Percentiles rank a stretch among this genome's conserved stretches.
Evolutionary conservation across 2,113 vertebrate species (phyloP).

Genomic region (Myrmecophaga tridactyla): DNA sequence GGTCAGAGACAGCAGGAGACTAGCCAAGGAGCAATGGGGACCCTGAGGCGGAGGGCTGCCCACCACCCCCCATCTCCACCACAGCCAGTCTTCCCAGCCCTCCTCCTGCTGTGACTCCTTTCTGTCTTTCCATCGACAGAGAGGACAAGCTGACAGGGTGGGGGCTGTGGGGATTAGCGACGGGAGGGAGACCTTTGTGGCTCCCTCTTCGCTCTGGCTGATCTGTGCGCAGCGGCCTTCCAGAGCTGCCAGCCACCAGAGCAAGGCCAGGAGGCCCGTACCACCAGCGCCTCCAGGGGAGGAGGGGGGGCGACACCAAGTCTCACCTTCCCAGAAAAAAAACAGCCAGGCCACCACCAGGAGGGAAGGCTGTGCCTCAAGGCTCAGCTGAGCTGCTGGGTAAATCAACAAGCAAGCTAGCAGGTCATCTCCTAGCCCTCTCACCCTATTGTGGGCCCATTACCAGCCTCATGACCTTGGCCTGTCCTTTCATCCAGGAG

Average conservation of each 20-base stretch:
- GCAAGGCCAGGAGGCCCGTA: slow-evolving; percentile 70
- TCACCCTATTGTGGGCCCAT: neutral
- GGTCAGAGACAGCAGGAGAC: slow-evolving; percentile 58
- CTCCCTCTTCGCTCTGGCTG: slow-evolving; percentile 56
- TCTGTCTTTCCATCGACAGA: neutral
- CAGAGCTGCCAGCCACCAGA: slow-evolving; percentile 67
- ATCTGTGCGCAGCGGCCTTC: slow-evolving; percentile 49
- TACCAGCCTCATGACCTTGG: slow-evolving; percentile 51
- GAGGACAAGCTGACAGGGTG: slow-evolving; percentile 24
- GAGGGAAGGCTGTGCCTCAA: slow-evolving; percentile 28
- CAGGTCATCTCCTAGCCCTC: slow-evolving; percentile 18
- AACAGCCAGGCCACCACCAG: slow-evolving; percentile 53
- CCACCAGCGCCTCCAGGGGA: slow-evolving; percentile 57
- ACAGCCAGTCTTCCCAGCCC: slow-evolving; percentile 32
- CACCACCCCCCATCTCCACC: neutral
- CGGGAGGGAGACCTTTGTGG: slow-evolving; percentile 38
- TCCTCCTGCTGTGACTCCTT: neutral
- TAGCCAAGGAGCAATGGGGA: neutral
- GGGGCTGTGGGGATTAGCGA: slow-evolving; percentile 14
- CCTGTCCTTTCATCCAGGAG: neutral
- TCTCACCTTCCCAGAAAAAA: slow-evolving; percentile 53
- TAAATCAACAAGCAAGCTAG: neutral
- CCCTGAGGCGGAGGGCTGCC: neutral
- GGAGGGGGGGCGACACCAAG: slow-evolving; percentile 30
- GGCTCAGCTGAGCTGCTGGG: slow-evolving; percentile 57